Evolutionary conservation across 2,113 vertebrate species (phyloP).

Genomic region (Lota lota): DNA sequence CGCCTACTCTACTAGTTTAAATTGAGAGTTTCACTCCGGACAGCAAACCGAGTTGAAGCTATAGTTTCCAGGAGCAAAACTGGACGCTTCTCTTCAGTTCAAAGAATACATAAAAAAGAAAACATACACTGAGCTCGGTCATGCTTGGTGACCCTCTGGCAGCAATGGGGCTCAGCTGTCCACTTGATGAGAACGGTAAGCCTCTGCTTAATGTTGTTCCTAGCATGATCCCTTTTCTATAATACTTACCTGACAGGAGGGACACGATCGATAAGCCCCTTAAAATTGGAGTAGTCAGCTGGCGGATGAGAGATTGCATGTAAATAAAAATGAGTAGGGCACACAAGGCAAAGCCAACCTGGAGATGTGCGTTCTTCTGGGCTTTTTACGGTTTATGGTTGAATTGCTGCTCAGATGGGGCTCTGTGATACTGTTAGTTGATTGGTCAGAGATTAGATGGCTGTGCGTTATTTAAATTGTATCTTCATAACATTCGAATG

Average conservation of each 20-base stretch:
- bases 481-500: too few species aligned
- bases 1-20: too few species aligned
- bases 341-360: not conserved
- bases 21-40: too few species aligned
- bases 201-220: not conserved
- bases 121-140: too few species aligned
- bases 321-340: not conserved
- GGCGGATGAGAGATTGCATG: conserved; percentile 34
- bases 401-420: too few species aligned
- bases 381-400: conserved; percentile 1
- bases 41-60: too few species aligned
- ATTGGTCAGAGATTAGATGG: too few species aligned
- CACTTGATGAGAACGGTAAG: not conserved
- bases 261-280: not conserved
- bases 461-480: too few species aligned
- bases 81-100: too few species aligned
- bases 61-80: too few species aligned
- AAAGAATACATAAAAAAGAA: too few species aligned
- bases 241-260: conserved; percentile 29
- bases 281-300: not conserved
- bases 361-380: not conserved
- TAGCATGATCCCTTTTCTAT: conserved; percentile 25
- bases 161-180: not conserved
- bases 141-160: conserved; percentile 30
- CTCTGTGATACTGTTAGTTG: too few species aligned